A percentile compares a stretch with the other conserved stretches of the same genome.
phyloP scores from a whole-genome alignment of 2,888 invertebrate species.

The Formica aserva region DNA sequence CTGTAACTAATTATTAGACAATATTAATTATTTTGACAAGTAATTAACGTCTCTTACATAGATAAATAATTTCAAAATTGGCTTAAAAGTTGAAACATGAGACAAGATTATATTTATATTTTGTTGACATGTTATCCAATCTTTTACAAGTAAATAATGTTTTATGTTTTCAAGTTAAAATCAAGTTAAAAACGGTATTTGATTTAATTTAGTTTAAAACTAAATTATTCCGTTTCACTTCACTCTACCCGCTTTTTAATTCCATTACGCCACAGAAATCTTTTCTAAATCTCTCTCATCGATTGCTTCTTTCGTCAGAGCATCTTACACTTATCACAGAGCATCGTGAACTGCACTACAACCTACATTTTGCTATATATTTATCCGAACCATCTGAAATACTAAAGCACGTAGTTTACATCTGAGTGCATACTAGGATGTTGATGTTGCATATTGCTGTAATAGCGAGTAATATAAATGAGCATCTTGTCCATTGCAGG shows the following conservation, averaged over 20 bases:
- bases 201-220: neutral
- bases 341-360: conserved; percentile 19
- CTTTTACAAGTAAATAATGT: neutral
- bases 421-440: conserved; percentile 16
- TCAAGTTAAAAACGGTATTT: neutral
- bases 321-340: conserved; percentile 14
- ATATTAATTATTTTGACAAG: neutral
- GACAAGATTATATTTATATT: neutral
- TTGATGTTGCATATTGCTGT: neutral
- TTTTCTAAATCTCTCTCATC: neutral
- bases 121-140: neutral
- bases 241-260: conserved; percentile 9
- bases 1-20: neutral
- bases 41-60: neutral
- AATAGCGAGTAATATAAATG: conserved; percentile 1
- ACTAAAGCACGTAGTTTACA: conserved; percentile 13
- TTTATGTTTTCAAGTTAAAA: neutral
- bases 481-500: neutral
- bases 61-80: neutral
- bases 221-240: conserved; percentile 12
- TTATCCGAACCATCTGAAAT: conserved; percentile 18
- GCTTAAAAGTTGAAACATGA: too few relatives aligned
- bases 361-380: conserved; percentile 24
- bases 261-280: neutral
- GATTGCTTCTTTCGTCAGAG: conserved; percentile 3